phyloP scores from a whole-genome alignment of 2,113 vertebrate species.

The Panurus biarmicus region DNA sequence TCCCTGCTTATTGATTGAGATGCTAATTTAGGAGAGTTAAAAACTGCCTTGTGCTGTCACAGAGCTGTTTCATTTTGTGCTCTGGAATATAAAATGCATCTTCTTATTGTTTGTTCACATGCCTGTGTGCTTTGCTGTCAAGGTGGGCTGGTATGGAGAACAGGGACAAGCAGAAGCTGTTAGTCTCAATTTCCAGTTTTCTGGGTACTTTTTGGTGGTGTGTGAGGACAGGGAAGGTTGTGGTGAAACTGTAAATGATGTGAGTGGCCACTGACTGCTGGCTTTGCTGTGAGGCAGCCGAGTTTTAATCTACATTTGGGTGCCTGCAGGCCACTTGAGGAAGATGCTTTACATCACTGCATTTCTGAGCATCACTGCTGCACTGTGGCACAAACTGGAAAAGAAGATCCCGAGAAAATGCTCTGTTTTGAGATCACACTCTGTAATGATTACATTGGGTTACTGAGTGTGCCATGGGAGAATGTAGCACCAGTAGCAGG shows the following conservation, averaged over 20 bases:
- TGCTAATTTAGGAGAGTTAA: conserved; percentile 38
- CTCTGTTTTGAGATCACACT: neutral
- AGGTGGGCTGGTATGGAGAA: neutral
- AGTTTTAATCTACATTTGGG: neutral
- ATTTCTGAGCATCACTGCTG: neutral
- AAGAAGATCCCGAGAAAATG: neutral
- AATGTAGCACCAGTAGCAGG: neutral
- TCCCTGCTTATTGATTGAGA: conserved; percentile 29
- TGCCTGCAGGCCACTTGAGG: neutral
- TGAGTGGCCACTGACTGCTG: neutral
- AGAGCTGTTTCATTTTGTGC: neutral
- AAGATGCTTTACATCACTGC: neutral
- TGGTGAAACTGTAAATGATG: neutral
- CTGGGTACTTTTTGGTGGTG: neutral
- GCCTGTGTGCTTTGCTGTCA: neutral
- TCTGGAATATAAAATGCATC: neutral
- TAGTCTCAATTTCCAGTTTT: neutral
- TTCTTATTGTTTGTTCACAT: neutral
- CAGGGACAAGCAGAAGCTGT: neutral
- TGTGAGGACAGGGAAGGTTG: neutral
- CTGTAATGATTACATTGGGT: neutral
- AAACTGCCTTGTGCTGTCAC: conserved; percentile 13
- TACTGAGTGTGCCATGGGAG: neutral
- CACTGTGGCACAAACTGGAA: neutral
- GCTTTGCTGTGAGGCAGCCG: neutral